phyloP scores from a whole-genome alignment of 2,113 vertebrate species.

The Paralichthys olivaceus region DNA sequence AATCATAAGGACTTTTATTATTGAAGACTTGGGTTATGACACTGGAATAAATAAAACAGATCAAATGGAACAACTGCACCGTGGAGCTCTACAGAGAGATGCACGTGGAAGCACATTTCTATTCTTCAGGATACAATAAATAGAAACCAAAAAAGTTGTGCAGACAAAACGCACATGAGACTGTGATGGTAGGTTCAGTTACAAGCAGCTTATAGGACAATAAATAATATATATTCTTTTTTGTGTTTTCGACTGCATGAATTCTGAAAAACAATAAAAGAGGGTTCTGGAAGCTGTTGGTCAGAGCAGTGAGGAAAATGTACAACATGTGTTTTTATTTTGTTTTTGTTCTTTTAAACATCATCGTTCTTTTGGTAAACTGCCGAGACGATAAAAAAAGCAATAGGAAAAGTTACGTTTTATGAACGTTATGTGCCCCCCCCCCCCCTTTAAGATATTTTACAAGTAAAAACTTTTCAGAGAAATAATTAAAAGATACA shows the following conservation, averaged over 20 bases:
- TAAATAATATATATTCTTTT: constrained; percentile 87
- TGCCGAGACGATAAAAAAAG: constrained; percentile 58
- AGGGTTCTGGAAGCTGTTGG: constrained; percentile 57
- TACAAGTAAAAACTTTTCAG: constrained; percentile 78
- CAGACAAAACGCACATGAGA: constrained; percentile 76
- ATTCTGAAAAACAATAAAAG: constrained; percentile 59
- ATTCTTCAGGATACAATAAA: constrained; percentile 87
- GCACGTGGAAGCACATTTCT: constrained; percentile 79
- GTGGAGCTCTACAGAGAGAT: constrained; percentile 73
- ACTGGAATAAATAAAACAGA: constrained; percentile 98
- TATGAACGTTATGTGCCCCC: constrained; percentile 55
- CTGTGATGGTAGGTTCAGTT: constrained; percentile 70
- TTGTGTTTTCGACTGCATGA: constrained; percentile 72
- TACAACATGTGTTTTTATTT: constrained; percentile 66
- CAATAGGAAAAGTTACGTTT: constrained; percentile 63
- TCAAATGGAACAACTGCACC: constrained; percentile 84
- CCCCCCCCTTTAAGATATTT: constrained; percentile 60
- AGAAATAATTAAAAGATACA: constrained; percentile 70
- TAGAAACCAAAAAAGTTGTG: constrained; percentile 76
- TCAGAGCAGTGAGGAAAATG: constrained; percentile 76
- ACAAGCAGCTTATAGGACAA: constrained; percentile 82
- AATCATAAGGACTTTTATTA: constrained; percentile 94
- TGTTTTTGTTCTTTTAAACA: constrained; percentile 32
- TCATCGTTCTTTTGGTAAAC: constrained; percentile 77
- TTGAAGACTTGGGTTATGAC: constrained; percentile 93